Percentiles rank a stretch among this genome's conserved stretches.
Evolutionary conservation across 35 echinoderm and acorn worm genomes (phyloP).

Genomic region (Diadema setosum): DNA sequence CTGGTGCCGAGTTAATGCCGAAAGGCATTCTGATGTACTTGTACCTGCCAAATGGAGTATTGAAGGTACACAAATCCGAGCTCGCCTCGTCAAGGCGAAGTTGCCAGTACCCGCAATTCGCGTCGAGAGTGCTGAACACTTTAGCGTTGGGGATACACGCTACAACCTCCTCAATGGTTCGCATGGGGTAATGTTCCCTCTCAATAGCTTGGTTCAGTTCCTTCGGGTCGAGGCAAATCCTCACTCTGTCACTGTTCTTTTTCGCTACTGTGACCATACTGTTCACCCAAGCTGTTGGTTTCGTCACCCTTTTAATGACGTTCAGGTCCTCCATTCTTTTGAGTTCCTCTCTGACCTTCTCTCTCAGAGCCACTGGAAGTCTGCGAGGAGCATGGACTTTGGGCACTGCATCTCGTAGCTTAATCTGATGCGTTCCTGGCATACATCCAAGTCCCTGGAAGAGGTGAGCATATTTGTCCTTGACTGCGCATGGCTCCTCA

Average conservation of each 20-base stretch:
- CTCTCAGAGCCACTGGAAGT: slow-evolving; percentile 37
- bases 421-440: too few relatives aligned
- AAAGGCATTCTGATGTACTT: slow-evolving; percentile 61
- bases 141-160: neutral
- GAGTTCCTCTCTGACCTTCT: slow-evolving; percentile 27
- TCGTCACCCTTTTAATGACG: slow-evolving; percentile 28
- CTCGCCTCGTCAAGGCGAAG: slow-evolving; percentile 45
- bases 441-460: too few relatives aligned
- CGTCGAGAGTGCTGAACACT: slow-evolving; percentile 52
- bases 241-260: slow-evolving; percentile 61
- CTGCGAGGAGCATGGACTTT: slow-evolving; percentile 41
- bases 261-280: slow-evolving; percentile 55
- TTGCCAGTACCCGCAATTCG: slow-evolving; percentile 70
- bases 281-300: slow-evolving; percentile 74
- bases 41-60: slow-evolving; percentile 67
- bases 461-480: too few relatives aligned
- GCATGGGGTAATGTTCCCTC: slow-evolving; percentile 63
- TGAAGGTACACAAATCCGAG: slow-evolving; percentile 56
- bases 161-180: slow-evolving; percentile 33
- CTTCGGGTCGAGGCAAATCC: slow-evolving; percentile 67
- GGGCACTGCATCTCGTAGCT: slow-evolving; percentile 3
- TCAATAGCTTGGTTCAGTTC: slow-evolving; percentile 69
- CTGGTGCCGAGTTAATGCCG: slow-evolving; percentile 38
- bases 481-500: too few relatives aligned
- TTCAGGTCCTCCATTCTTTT: neutral